phyloP scores from a whole-genome alignment of 2,113 vertebrate genomes.

The Vidua macroura region DNA sequence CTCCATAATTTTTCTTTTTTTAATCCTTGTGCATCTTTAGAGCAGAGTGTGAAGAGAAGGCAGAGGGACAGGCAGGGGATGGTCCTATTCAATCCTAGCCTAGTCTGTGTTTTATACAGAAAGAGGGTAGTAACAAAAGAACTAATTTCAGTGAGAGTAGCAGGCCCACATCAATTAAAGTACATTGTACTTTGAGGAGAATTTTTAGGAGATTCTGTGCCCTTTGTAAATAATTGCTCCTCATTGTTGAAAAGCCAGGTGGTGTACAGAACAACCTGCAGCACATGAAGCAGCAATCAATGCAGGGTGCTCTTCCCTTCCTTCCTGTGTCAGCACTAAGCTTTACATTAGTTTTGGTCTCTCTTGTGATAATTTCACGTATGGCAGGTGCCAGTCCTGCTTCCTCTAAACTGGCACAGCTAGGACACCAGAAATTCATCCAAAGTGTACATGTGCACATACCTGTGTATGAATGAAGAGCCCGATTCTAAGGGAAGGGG shows the following conservation, averaged over 20 bases:
- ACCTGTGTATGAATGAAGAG: not conserved
- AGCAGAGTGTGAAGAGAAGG: not conserved
- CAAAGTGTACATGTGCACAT: not conserved
- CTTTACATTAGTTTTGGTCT: not conserved
- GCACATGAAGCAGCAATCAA: not conserved
- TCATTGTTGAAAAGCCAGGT: not conserved
- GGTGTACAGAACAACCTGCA: not conserved
- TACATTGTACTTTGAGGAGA: not conserved
- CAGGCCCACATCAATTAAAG: not conserved
- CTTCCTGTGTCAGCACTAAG: not conserved
- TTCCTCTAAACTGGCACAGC: not conserved
- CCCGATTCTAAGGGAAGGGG: not conserved
- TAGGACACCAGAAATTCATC: not conserved
- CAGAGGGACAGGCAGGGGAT: accelerated
- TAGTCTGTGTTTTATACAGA: not conserved
- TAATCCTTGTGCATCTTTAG: not conserved
- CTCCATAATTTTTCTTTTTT: not conserved
- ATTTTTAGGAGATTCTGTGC: not conserved
- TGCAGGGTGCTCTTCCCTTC: not conserved
- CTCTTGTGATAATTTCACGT: not conserved
- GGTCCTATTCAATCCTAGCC: not conserved
- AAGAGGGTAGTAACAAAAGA: not conserved
- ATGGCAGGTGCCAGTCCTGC: not conserved
- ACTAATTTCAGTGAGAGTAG: not conserved
- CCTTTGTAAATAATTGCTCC: not conserved